Conservation (phyloP, 2,797 vertebrate genomes). For the Urocyon cinereoargenteus region DNA sequence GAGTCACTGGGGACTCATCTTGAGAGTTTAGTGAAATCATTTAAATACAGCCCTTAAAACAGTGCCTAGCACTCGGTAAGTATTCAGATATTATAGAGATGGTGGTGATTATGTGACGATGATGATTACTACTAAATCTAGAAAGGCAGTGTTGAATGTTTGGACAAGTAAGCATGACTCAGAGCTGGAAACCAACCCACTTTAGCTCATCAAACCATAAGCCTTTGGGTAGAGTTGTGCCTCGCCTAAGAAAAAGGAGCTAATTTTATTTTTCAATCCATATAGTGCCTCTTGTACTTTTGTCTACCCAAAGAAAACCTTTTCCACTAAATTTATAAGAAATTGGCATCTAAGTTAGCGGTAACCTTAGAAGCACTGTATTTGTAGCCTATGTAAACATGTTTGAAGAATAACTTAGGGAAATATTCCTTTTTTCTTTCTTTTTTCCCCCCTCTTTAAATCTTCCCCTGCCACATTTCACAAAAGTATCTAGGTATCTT, state of each 20-base stretch:
- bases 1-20: neutral
- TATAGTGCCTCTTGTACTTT: neutral
- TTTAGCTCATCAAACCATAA: neutral
- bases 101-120: neutral
- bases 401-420: neutral
- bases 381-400: neutral
- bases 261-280: neutral
- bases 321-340: neutral
- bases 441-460: accelerated
- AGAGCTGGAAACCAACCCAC: neutral
- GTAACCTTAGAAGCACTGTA: neutral
- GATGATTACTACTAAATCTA: neutral
- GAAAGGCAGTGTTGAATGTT: neutral
- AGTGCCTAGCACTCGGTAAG: neutral
- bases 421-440: neutral
- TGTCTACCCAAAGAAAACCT: neutral
- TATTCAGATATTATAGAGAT: neutral
- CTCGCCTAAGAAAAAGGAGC: neutral
- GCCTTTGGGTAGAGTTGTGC: neutral
- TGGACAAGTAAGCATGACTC: neutral
- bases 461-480: neutral
- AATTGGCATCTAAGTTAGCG: neutral
- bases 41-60: neutral
- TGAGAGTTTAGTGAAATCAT: neutral
- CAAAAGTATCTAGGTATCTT: neutral